Evolutionary conservation across 2,888 invertebrate species (phyloP).

Genomic region (Habrosyne pyritoides): DNA sequence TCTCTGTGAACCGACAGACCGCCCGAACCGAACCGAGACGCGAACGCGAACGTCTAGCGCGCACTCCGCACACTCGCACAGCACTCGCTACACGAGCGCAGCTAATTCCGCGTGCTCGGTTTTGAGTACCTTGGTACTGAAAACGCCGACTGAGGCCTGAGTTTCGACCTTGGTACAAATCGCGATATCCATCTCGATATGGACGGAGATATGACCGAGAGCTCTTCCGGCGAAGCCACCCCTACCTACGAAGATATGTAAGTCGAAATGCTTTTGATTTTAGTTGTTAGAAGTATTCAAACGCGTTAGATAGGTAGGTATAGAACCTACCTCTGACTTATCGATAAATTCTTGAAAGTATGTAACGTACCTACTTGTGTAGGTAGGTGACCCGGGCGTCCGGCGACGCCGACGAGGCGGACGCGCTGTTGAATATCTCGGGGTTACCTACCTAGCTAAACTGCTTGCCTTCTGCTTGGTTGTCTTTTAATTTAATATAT

Average conservation of each 20-base stretch:
- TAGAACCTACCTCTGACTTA: no score
- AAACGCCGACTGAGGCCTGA: slow-evolving; percentile 39
- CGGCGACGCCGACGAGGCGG: no score
- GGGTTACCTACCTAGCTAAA: no score
- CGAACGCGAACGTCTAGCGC: slow-evolving; percentile 26
- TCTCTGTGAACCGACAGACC: not conserved
- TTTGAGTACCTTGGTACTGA: slow-evolving; percentile 32
- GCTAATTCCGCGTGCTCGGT: slow-evolving; percentile 52
- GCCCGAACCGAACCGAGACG: slow-evolving; percentile 20
- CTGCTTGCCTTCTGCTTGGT: no score
- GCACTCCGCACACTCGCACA: slow-evolving; percentile 48
- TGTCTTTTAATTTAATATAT: no score
- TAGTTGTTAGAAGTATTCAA: no score
- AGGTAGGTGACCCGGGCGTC: no score
- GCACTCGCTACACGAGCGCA: slow-evolving; percentile 53
- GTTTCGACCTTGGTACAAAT: slow-evolving; percentile 32
- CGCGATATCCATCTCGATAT: slow-evolving; percentile 38
- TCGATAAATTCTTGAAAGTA: no score
- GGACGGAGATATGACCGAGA: slow-evolving; percentile 71
- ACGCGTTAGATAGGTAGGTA: no score
- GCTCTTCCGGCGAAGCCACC: slow-evolving; percentile 64
- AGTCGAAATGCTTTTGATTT: slow-evolving; percentile 35
- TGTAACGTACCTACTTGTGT: no score
- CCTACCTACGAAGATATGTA: slow-evolving; percentile 73
- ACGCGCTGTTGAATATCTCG: no score